Evolutionary conservation across 2,888 invertebrate species (phyloP), one percentile per base, ranked within the genome.

Genomic region (Unio pictorum): DNA sequence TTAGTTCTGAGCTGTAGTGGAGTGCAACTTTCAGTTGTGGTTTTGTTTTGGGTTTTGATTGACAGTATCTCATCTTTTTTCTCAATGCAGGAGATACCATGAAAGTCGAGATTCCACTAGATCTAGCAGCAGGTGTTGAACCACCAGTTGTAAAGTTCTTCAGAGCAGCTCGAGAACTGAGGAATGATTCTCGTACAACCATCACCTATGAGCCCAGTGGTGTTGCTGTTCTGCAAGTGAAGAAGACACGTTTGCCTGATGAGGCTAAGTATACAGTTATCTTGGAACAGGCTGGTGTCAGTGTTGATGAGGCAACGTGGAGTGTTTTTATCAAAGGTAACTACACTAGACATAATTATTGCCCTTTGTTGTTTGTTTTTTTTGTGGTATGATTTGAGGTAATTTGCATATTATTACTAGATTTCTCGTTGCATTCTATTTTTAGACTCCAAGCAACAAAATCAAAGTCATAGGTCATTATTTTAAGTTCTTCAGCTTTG

Each of bases 201-300:
- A 83, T 84, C 66, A 75, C 67, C 17, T 45, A 45, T 45, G 64
- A 74, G 20, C 71, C 76, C n/a, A 69, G 72, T 58, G 71, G 82
- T 72, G 97, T 96, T 88, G 95, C 98, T 83, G 96, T 97, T 59
- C 92, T 99, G 75, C 96, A 97, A 89, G 96, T 99, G 92, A 94
- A 96, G 84, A 99, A 99, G 92, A 94, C 96, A 81, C 97, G 98
- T 89, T 95, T 97, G 63, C 95, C 96, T 87, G 99, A 99, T 94
- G 98, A 99, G 91, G 97, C 96, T 67, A 95, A 95, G 91, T 99
- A 98, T 92, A 96, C 95, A 89, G 93, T 98, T 86, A 94, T 96
- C 80, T 94, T 99, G 79, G 95, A 95, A 88, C 98, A 99, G 94
- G 96, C 97, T 87, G 99, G 99, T 72, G 96, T 96, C 45, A 81